A percentile compares a stretch with the other conserved stretches of the same genome.
These are phyloP conservation scores for Nyctibius grandis DNA, from an alignment of 2,797 vertebrate species.

Conservation along the genomic window DNA sequence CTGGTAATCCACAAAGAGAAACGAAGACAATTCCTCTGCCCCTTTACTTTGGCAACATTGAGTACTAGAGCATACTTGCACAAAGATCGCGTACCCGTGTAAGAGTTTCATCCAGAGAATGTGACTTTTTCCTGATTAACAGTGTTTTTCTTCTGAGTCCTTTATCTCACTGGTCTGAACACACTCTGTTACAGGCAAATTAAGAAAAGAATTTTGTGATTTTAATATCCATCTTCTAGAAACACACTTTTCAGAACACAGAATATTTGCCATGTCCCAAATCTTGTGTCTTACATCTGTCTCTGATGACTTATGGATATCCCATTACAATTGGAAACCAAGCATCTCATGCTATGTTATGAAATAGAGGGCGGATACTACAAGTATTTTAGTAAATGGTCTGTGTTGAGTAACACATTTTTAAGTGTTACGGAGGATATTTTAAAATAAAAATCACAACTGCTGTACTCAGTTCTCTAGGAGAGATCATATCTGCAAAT, in stretches of 20 bases:
- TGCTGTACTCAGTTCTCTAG: background rate
- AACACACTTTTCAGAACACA: background rate
- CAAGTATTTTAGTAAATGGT: background rate
- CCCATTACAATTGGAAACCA: background rate
- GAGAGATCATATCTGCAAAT: background rate
- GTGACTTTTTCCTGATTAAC: background rate
- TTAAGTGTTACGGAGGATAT: background rate
- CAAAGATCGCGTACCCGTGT: accelerated
- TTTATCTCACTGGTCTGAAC: background rate
- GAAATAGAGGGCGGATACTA: background rate
- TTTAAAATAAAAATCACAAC: background rate
- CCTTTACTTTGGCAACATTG: background rate
- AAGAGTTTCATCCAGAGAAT: background rate
- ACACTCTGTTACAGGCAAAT: background rate
- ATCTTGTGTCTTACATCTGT: background rate
- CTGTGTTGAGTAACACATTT: background rate
- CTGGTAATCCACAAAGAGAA: background rate
- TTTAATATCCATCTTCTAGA: background rate
- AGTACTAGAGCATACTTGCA: background rate
- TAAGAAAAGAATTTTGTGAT: background rate
- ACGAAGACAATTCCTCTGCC: background rate
- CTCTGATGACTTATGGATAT: background rate
- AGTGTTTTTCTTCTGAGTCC: background rate
- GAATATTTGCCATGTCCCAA: background rate
- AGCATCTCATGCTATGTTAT: background rate